Evolutionary conservation across 1,140 invertebrate species (phyloP).

Genomic region (Zeugodacus cucurbitae): DNA sequence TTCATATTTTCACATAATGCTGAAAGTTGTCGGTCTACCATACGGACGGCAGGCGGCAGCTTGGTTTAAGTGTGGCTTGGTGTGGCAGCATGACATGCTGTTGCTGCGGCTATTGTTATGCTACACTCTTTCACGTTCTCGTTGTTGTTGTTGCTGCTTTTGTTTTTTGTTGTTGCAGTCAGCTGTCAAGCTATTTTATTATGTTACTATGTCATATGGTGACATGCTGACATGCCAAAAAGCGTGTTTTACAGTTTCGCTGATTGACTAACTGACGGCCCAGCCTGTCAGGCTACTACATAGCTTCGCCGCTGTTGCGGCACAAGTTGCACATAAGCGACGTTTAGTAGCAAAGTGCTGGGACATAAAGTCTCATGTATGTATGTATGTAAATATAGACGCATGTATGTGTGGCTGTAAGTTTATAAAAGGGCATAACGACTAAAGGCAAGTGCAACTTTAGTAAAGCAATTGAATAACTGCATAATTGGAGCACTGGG

Average conservation of each 20-base stretch:
- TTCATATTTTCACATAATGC: slow-evolving; percentile 22
- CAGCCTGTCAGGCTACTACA: not conserved
- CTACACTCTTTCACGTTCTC: not conserved
- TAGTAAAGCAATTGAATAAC: no score
- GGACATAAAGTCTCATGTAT: not conserved
- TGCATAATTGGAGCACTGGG: no score
- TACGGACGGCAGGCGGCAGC: not conserved
- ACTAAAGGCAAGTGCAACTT: not conserved
- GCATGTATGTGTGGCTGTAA: not conserved
- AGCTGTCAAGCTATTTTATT: slow-evolving; percentile 31
- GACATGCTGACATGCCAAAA: slow-evolving; percentile 37
- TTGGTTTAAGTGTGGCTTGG: not conserved
- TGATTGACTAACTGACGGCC: slow-evolving; percentile 33
- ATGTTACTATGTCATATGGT: slow-evolving; percentile 35
- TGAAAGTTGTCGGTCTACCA: not conserved
- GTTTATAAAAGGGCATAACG: not conserved
- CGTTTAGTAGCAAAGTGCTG: not conserved
- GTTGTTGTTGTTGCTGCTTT: not conserved
- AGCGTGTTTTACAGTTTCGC: slow-evolving; percentile 19
- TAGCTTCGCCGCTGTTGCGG: not conserved
- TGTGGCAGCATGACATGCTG: not conserved
- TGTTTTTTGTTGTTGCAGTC: not conserved
- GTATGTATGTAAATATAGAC: no score
- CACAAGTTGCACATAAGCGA: not conserved
- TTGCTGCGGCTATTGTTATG: not conserved